phyloP scores from a whole-genome alignment of 2,797 vertebrate species.

The Calcarius lapponicus region DNA sequence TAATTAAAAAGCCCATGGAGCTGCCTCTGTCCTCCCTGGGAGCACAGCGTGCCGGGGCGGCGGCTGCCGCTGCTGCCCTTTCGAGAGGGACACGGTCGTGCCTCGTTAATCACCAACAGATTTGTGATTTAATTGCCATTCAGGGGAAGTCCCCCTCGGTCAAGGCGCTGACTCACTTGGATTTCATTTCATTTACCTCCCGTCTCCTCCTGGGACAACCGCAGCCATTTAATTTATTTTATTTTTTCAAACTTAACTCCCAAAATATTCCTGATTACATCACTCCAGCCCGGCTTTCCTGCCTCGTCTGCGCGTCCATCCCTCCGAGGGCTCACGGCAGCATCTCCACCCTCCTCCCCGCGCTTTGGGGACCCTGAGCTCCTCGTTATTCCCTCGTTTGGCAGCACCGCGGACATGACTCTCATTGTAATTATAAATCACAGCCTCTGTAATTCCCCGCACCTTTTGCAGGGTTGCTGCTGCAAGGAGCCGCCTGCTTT shows the following conservation, averaged over 20 bases:
- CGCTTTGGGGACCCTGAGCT: no score
- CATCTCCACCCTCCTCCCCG: accelerated
- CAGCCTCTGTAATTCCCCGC: slow-evolving; percentile 24
- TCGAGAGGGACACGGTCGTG: not conserved
- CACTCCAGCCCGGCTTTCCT: not conserved
- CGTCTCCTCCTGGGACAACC: not conserved
- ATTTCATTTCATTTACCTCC: not conserved
- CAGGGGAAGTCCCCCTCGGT: not conserved
- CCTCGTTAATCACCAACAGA: not conserved
- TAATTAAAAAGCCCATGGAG: slow-evolving; percentile 3
- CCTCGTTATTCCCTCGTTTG: not conserved
- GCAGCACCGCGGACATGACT: slow-evolving; percentile 23
- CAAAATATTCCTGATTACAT: accelerated
- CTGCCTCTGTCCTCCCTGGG: not conserved
- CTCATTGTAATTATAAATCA: slow-evolving; percentile 17
- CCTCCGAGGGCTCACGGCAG: not conserved
- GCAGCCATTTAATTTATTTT: not conserved
- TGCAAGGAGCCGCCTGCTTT: slow-evolving; percentile 23
- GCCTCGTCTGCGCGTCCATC: not conserved
- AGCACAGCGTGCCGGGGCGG: not conserved
- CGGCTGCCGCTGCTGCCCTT: not conserved
- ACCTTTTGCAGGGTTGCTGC: slow-evolving; percentile 27
- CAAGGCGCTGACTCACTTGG: not conserved
- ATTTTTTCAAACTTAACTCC: not conserved
- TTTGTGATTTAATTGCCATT: not conserved